Evolutionary conservation across 2,113 vertebrate genomes (phyloP).

Genomic region (Heterocephalus glaber): DNA sequence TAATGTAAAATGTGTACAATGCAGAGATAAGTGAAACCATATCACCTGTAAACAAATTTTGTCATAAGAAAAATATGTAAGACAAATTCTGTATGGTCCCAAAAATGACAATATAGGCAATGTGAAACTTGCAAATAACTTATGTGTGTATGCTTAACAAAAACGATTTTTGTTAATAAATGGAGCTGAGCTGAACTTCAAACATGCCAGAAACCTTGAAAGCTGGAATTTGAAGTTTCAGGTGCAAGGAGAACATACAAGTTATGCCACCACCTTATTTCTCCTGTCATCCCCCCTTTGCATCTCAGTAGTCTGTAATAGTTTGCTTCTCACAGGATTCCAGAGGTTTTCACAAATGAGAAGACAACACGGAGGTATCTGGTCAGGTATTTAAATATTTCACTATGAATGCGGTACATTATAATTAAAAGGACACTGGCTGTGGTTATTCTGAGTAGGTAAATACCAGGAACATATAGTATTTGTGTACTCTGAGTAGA

Average conservation of each 20-base stretch:
- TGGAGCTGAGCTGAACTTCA: background rate
- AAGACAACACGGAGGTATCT: background rate
- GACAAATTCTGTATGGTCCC: background rate
- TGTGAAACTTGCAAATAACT: background rate
- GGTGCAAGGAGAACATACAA: background rate
- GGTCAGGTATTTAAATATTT: conserved; percentile 1
- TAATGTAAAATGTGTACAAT: background rate
- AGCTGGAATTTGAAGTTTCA: background rate
- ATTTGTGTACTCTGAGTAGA: background rate
- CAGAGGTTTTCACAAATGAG: background rate
- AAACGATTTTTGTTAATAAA: background rate
- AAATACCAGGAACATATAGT: background rate
- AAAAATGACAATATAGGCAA: background rate
- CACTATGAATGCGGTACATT: background rate
- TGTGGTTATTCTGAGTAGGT: background rate
- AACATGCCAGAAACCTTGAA: background rate
- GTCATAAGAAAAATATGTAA: background rate
- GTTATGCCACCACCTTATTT: background rate
- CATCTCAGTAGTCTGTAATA: background rate
- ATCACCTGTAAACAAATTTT: background rate
- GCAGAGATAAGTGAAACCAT: background rate
- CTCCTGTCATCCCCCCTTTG: background rate
- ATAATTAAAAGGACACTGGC: background rate
- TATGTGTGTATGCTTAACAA: background rate
- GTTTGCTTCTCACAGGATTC: background rate